phyloP scores from a whole-genome alignment of 2,888 invertebrate genomes.

The Ferdinandea cuprea region DNA sequence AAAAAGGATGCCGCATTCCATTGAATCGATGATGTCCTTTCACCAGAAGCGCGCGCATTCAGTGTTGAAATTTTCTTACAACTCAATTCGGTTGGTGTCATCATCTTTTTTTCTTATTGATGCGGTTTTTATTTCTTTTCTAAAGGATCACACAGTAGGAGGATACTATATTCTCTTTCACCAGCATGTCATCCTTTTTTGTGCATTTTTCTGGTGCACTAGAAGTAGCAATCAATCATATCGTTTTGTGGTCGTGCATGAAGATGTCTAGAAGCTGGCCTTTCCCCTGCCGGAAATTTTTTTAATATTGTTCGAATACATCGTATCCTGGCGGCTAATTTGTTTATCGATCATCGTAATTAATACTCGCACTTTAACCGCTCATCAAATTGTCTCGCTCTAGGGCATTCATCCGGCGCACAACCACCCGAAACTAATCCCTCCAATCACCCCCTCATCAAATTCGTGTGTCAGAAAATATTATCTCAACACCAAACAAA shows the following conservation, averaged over 20 bases:
- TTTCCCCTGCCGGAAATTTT: not conserved
- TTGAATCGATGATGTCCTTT: slow-evolving; percentile 42
- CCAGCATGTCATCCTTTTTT: slow-evolving; percentile 19
- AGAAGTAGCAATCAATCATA: slow-evolving; percentile 53
- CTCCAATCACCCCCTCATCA: slow-evolving; percentile 59
- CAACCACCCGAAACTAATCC: slow-evolving; percentile 47
- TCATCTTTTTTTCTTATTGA: slow-evolving; percentile 44
- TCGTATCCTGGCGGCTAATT: slow-evolving; percentile 4
- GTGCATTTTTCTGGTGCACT: not conserved
- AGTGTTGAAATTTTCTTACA: slow-evolving; percentile 54
- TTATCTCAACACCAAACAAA: slow-evolving; percentile 65
- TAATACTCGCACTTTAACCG: slow-evolving; percentile 35
- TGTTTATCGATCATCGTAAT: slow-evolving; percentile 36
- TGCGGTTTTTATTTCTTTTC: slow-evolving; percentile 41
- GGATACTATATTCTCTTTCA: slow-evolving; percentile 25
- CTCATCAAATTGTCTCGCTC: slow-evolving; percentile 57
- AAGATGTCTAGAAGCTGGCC: slow-evolving; percentile 26
- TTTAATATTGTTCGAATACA: not conserved
- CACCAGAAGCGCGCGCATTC: slow-evolving; percentile 8
- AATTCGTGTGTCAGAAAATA: slow-evolving; percentile 64
- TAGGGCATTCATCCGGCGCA: not conserved
- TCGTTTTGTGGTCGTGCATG: not conserved
- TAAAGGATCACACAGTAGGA: slow-evolving; percentile 36
- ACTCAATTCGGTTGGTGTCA: slow-evolving; percentile 52
- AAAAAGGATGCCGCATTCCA: slow-evolving; percentile 38